Evolutionary conservation across 2,113 vertebrate genomes (phyloP), one percentile per base, ranked within the genome.

Genomic region (Psilopsiagon aymara): DNA sequence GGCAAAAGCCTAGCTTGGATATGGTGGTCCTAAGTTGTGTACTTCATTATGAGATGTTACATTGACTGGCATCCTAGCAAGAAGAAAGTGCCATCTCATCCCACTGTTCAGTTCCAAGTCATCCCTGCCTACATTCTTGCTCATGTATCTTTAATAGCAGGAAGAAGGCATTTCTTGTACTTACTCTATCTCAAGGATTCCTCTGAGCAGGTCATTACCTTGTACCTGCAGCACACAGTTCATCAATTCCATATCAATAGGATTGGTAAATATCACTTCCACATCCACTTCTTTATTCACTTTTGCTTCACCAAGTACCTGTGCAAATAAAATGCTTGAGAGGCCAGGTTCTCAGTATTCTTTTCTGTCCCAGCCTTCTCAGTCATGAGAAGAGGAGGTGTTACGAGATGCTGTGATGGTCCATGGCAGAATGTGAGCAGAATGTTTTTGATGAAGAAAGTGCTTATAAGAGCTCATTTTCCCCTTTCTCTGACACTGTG

Each of bases 231-330:
- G 92, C 71, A 98, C 74, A 2, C 98, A 98, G 64, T 97, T 31
- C 17, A 7, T 97, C 80, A 98, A 88, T 0, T 97, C 97, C 2
- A 24, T 8, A 0, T 95, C 51, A 12, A 98, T 91, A 0, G 98
- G 98, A 37, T 98, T 98, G 82, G 98, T 97, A 91, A 98, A 98
- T 21, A 52, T 52, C 91, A 98, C 98, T 77, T 97, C 97, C 44
- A 98, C 97, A 0, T 88, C 88, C 71, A 97, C 69, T 17, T 96
- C 96, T 77, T 95, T 83, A 19, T 63, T 96, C 70, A 98, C 84
- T 12, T 47, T 95, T 9, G 95, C 98, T 82, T 94, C 76, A 14
- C 95, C 95, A 47, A 97, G 90, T 37, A 98, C 64, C 98, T 98
- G 82, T 4, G 13, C 74, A 90, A 71, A 77, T 82, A 69, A 89